Evolutionary conservation across 2,797 vertebrate genomes (phyloP), one percentile per base, ranked within the genome.

Genomic region (Halcyon leucocephala): DNA sequence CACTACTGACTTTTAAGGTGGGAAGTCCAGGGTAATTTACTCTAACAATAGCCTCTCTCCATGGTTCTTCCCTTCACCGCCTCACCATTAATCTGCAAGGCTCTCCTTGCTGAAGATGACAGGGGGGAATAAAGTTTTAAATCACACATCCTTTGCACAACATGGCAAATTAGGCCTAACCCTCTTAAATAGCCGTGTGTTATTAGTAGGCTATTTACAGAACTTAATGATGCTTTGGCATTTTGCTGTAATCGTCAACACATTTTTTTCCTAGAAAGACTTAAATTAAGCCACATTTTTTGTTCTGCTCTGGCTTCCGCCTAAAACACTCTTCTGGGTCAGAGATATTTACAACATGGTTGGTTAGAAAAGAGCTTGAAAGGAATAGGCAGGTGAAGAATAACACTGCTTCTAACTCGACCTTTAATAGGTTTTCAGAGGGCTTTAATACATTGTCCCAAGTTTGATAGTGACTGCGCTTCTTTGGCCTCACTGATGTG

Each of bases 281-380:
- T 92, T 78, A 95, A 90, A 95, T 95, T 71, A 89, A 87, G 62
- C 57, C 60, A 74, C 92, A 44, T 54, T 74, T 93, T 95, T 92
- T 90, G 37, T 67, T 95, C 86, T 80, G 44, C 41, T 49, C 78
- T 82, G 83, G 15, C 71, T 92, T 95, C 77, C 49, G 65, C 41
- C 54, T 80, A 72, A 84, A 96, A 84, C 13, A 7, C 13, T 78
- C 54, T 91, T 82, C 65, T 86, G 61, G 58, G 85, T 91, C 78
- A 86, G 69, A 86, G 72, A 94, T 95, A 95, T 90, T 95, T 97
- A 86, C 81, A 82, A 51, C 33, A 19, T 1, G 18, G 46, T 71
- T 77, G n/a, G 55, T 67, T 90, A 87, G 78, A 71, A 85, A 95
- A 77, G 33, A 90, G n/a, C 67, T 71, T 71, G 72, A 91, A 85